These are phyloP conservation scores for Metridium senile DNA, from an alignment of 92 coral and sea anemone species.

Conservation along the genomic window DNA sequence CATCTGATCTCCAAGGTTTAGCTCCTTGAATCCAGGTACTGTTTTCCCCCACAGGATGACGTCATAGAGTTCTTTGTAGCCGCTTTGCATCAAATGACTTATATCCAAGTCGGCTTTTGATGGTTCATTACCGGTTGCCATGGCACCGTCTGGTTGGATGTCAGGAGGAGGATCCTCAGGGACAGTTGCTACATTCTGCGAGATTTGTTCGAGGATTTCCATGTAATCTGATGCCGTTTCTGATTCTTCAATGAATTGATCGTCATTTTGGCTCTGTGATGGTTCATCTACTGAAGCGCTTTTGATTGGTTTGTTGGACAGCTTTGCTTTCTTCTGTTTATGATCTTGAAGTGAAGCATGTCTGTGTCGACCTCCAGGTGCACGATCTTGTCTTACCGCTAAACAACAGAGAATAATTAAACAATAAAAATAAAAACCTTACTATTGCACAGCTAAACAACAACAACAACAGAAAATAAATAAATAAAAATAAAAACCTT, in stretches of 20 bases:
- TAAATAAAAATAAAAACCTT: too few relatives aligned
- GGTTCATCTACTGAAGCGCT: conserved; percentile 25
- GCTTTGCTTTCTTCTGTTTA: conserved; percentile 69
- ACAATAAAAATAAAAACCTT: too few relatives aligned
- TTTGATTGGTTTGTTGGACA: conserved; percentile 30
- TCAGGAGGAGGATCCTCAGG: conserved; percentile 47
- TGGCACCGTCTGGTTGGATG: conserved; percentile 12
- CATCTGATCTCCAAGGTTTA: conserved; percentile 84
- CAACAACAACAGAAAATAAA: too few relatives aligned
- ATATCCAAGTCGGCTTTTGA: conserved; percentile 34
- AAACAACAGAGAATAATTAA: neutral
- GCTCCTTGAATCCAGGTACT: conserved; percentile 91
- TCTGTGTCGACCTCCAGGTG: conserved; percentile 97
- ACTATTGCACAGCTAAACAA: too few relatives aligned
- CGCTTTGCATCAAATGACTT: conserved; percentile 71
- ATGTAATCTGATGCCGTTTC: conserved; percentile 53
- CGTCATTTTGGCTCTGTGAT: conserved; percentile 7
- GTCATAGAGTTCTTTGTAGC: conserved; percentile 77
- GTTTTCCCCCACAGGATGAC: conserved; percentile 89
- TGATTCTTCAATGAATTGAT: conserved; percentile 19
- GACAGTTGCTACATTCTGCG: conserved; percentile 41
- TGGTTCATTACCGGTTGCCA: neutral
- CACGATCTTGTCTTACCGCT: conserved; percentile 96
- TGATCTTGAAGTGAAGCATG: conserved; percentile 90
- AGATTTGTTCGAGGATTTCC: conserved; percentile 63